Evolutionary conservation across 2,888 invertebrate genomes (phyloP), one percentile per base, ranked within the genome.

Genomic region (Amphipyra tragopoginis): DNA sequence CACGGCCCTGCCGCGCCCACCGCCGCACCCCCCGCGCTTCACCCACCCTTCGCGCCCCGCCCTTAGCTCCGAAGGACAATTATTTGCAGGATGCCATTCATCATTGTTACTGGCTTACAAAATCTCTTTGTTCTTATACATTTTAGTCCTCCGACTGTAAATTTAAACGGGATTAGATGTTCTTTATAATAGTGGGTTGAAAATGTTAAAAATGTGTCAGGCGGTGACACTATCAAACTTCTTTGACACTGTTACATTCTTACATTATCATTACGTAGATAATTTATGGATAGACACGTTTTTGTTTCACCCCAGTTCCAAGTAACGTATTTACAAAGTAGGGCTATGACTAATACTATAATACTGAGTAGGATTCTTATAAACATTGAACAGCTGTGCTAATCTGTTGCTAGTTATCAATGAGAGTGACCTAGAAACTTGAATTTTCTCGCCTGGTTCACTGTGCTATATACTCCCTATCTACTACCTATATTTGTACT

Each of bases 31-130:
- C 62, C 72, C 70, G 60, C 71, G 75, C 38, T 64, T 71, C 62
- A 57, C 58, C 49, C 56, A 54, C 79, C 78, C 80, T 56, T 72
- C 70, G 71, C 72, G 71, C 74, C 76, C 74, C 73, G 75, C 78
- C 76, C 81, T 79, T 71, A 77, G 68, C 66, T 65, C 62, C 72
- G 75, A 85, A 88, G 87, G 86, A 89, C 91, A 88, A 91, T 92
- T 89, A 91, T 90, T 90, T 90, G 89, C 91, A 91, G 91, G 86
- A 88, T 86, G 82, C 88, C 87, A 90, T 91, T 90, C 90, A 89
- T 91, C 91, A 90, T 85, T 83, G 83, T 83, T 79, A 78, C 80
- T 71, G 76, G 75, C 74, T 79, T 77, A 82, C 81, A 72, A 81
- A 81, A 81, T 84, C 80, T 81, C 85, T 81, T 84, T 85, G 83